Conservation (phyloP, 2,888 invertebrate species). For the Prenolepis imparis region DNA sequence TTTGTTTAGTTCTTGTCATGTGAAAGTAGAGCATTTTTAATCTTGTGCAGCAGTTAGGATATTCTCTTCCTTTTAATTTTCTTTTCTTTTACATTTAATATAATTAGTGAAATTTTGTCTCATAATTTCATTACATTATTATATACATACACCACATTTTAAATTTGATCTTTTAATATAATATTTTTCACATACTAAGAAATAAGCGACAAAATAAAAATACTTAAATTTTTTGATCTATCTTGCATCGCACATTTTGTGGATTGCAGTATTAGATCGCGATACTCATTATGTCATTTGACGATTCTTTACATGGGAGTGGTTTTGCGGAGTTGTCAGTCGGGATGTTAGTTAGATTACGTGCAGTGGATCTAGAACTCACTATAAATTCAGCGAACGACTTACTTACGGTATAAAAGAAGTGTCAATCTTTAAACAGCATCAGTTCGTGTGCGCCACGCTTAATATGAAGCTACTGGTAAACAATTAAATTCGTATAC, state of each 20-base stretch:
- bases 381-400: constrained; percentile 74
- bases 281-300: constrained; percentile 71
- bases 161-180: neutral
- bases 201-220: neutral
- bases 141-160: neutral
- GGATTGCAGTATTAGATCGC: constrained; percentile 35
- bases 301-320: constrained; percentile 75
- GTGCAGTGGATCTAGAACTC: constrained; percentile 68
- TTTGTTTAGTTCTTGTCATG: constrained; percentile 66
- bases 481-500: constrained; percentile 59
- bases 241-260: neutral
- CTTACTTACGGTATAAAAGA: constrained; percentile 79
- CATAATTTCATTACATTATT: neutral
- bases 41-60: neutral
- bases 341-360: constrained; percentile 65
- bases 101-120: neutral
- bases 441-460: constrained; percentile 74
- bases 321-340: constrained; percentile 69
- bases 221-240: neutral
- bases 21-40: constrained; percentile 66
- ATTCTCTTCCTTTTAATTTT: constrained; percentile 14
- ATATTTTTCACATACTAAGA: neutral
- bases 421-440: constrained; percentile 66
- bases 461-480: constrained; percentile 79
- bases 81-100: neutral